Base-by-base conservation (phyloP, 2,888 invertebrate species). In the Lottia gigantea region DNA sequence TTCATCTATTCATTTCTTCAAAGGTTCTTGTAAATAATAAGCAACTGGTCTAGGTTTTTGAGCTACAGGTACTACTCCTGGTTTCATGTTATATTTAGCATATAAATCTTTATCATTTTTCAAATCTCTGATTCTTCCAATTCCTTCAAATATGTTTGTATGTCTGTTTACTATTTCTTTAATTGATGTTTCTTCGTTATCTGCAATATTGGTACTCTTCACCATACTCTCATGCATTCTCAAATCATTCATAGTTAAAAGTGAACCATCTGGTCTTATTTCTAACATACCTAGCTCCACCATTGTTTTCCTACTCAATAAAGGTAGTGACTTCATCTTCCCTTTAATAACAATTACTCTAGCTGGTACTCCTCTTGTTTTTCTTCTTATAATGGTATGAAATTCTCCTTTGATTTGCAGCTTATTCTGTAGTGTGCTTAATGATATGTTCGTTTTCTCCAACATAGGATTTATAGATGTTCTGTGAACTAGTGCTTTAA, bases 341-440 rank as follows among this genome's bases (percentile, higher is more conserved):
- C 67, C 67, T 31, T 64, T 19, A 8, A 71, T 47, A 23, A 68
- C 67, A 19, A 71, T 46, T 31, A 71, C 25, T 49, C 26, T 71
- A 15, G 25, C 16, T 11, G 46, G 25, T 0, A 55, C 25, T 23
- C 62, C 47, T 15, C 46, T 19, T 25, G 62, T 49, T 26, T 47
- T 47, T 26, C 68, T 71, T 19, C 68, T 62, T 8, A 71, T 14
- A n/a, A 23, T 49, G 7, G 64, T 64, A 2, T 63, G 11, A 40
- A 67, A 71, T 65, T 71, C 71, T 12, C 70, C 73, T 31, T 66
- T 61, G 2, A 66, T 47, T 19, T 12, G n/a, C 31, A 70, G 62
- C 16, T 23, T 16, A 19, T 25, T 8, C 46, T 70, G 45, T 31
- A 66, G 31, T 25, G n/a, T 65, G 26, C 25, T 65, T 31, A 68